Percentiles rank a stretch among this genome's conserved stretches.
Evolutionary conservation across 2,797 vertebrate species (phyloP).

Genomic region (Xenops minutus): DNA sequence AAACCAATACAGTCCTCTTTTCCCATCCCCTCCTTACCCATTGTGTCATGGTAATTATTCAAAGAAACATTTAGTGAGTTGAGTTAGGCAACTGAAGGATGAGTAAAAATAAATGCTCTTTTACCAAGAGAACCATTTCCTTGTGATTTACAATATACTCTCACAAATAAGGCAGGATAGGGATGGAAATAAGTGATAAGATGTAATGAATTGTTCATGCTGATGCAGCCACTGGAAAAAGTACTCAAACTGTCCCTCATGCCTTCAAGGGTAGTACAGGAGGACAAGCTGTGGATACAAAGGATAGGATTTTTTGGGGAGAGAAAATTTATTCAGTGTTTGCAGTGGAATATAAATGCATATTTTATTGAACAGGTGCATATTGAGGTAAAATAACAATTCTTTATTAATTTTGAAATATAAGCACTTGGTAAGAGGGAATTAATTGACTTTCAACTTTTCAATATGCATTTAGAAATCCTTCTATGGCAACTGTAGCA

Average conservation of each 20-base stretch:
- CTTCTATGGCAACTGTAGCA: neutral
- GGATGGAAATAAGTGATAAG: neutral
- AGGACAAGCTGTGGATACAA: neutral
- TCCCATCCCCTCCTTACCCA: too few species aligned
- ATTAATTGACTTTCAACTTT: neutral
- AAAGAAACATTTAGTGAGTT: neutral
- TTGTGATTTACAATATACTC: neutral
- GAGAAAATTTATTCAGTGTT: neutral
- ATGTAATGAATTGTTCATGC: neutral
- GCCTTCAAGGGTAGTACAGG: neutral
- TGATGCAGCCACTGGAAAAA: neutral
- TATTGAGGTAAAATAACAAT: slow-evolving; percentile 7
- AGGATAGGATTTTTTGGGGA: neutral
- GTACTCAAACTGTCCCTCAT: neutral
- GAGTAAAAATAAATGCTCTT: neutral
- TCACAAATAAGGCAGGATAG: neutral
- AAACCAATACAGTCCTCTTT: neutral
- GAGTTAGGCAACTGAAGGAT: neutral
- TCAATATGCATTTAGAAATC: neutral
- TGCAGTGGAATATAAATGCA: neutral
- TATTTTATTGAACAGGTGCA: slow-evolving; percentile 26
- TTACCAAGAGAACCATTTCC: neutral
- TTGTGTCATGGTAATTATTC: neutral
- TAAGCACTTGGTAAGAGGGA: neutral
- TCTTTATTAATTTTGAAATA: slow-evolving; percentile 3